Evolutionary conservation across 2,888 invertebrate species (phyloP), one percentile per base, ranked within the genome.

Genomic region (Erannis defoliaria): DNA sequence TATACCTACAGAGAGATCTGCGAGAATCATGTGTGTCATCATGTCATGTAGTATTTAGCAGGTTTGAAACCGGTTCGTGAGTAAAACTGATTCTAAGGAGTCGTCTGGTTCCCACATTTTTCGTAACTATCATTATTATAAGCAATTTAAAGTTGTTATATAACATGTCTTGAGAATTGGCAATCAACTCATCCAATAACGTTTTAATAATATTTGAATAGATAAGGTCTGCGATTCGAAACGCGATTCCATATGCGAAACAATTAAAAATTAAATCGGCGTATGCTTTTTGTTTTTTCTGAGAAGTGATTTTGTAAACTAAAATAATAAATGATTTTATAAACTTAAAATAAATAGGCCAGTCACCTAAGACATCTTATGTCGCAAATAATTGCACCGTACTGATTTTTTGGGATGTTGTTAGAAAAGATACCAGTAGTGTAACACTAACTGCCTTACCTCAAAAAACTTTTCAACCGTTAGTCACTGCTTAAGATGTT

Each of bases 11-110:
- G 16, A 38, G 10, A 16, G 29, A 51, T 46, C 21, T 38, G 51
- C 23, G 50, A 57, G 43, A 38, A 45, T 42, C 51, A 49, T 50
- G 45, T 64, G 64, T 61, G 61, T 64, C 64, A 58, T 60, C 43
- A 33, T 61, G 54, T 57, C 54, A 53, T 56, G 29, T 37, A 9
- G 33, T 31, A 49, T 58, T 50, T 54, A 49, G 33, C 37, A 49
- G 48, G 55, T 55, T 42, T 35, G 10, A 14, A 57, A 64, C 64
- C 53, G 56, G 64, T 64, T 51, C 2, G 40, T 40, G 51, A 46
- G 14, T 46, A 23, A 38, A 45, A 54, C 19, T 43, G 18, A 55
- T 61, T 61, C 56, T 45, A 49, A 45, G 64, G 38, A 64, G 23
- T 40, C 16, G 43, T 19, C 16, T 33, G 53, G 43, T 56, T 64